These are phyloP conservation scores for Lycia hirtaria DNA, from an alignment of 2,888 invertebrate species.

Conservation along the genomic window DNA sequence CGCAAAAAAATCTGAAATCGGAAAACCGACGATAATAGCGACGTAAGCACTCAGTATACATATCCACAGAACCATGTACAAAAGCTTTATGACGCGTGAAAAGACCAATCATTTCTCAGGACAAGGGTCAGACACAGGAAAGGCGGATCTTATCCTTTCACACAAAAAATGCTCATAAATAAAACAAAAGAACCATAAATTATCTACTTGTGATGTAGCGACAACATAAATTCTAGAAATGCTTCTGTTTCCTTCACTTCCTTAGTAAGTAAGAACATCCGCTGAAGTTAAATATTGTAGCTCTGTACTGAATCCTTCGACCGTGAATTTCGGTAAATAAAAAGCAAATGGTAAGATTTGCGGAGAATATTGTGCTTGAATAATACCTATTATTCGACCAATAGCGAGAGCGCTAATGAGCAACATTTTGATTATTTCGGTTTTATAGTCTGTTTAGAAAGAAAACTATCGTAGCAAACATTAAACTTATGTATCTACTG, in stretches of 20 bases:
- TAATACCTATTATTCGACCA: too few species aligned
- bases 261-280: background rate
- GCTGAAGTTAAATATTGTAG: conserved; percentile 2
- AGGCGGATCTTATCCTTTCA: conserved; percentile 27
- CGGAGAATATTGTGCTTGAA: too few species aligned
- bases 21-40: background rate
- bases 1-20: background rate
- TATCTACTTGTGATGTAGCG: conserved; percentile 8
- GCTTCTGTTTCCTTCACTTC: background rate
- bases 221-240: conserved; percentile 11
- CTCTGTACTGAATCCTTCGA: background rate
- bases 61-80: background rate
- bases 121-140: conserved; percentile 23
- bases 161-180: conserved; percentile 22
- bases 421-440: too few species aligned
- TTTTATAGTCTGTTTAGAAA: too few species aligned
- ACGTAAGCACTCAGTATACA: background rate
- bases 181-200: conserved; percentile 19
- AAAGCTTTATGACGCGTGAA: conserved; percentile 12
- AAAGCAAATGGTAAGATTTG: too few species aligned
- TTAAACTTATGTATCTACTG: too few species aligned
- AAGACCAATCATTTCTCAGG: conserved; percentile 15
- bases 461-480: too few species aligned
- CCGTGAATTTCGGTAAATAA: too few species aligned
- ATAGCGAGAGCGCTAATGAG: too few species aligned